Base-by-base conservation (phyloP, 1,140 invertebrate species). In the Trypoxylus dichotomus region DNA sequence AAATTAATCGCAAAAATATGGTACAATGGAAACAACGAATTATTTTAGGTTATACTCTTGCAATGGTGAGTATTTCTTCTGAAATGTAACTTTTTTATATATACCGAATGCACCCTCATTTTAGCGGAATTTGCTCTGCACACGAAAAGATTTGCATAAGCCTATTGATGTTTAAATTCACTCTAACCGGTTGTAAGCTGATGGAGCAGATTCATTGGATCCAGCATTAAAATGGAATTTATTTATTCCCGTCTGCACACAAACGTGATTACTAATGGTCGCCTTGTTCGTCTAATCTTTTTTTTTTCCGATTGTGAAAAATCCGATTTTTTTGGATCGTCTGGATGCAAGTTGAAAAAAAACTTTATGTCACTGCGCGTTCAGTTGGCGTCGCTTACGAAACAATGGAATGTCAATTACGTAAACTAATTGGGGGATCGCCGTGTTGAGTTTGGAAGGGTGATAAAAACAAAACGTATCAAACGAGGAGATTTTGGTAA, bases 381-480 rank as follows among this genome's bases (percentile, higher is more conserved):
- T 29, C 21, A 27, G 21, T 3, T 68, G n/a, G 21, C 60, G 60
- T 6, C 60, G 60, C n/a, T 27, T 21, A 15, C 24, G 21, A 68
- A 68, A 68, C 60, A 68, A 68, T 68, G 60, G 60, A 25, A 68
- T 21, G 60, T 25, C 60, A 68, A 68, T 68, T 68, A 68, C 60
- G 60, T 25, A 68, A 68, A 68, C 60, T 68, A 68, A 68, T 68
- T 27, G 60, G 60, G 6, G 0, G 24, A 13, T 29, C n/a, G 24
- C 21, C 7, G 60, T 21, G 60, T 29, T 29, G 60, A 27, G 24
- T 68, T 27, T 29, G 21, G n/a, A 6, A 13, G 6, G n/a, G 25
- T 68, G 25, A 68, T 68, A 68, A 68, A 54, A 68, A 29, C 60
- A 13, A 24, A 68, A 13, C 60, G 25, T 68, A 68, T 68, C 24